Conservation (phyloP, 2,797 vertebrate genomes). For the Darevskia nairensis region DNA sequence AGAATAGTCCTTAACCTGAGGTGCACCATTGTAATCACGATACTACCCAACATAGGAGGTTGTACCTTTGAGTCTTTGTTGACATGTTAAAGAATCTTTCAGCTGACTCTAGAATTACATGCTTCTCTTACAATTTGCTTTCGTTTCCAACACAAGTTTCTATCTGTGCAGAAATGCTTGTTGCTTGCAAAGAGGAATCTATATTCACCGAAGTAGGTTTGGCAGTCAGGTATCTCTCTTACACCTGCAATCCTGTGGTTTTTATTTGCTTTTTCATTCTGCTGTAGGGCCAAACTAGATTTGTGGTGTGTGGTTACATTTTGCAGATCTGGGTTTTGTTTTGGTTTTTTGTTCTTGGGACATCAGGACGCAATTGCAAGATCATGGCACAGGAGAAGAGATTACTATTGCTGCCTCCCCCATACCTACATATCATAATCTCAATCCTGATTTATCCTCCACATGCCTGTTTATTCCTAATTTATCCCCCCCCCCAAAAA, state of each 20-base stretch:
- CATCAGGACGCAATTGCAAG: too few species aligned
- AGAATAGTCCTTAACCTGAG: background rate
- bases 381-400: too few species aligned
- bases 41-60: background rate
- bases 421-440: too few species aligned
- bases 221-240: background rate
- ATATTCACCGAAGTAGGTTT: background rate
- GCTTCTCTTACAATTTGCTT: background rate
- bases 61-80: slow-evolving; percentile 4
- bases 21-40: background rate
- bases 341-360: too few species aligned
- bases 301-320: background rate
- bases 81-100: slow-evolving; percentile 2
- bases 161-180: background rate
- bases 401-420: background rate
- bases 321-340: too few species aligned
- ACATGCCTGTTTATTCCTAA: background rate
- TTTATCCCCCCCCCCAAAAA: too few species aligned
- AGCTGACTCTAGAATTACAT: slow-evolving; percentile 8
- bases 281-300: background rate
- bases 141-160: background rate
- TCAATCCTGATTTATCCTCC: background rate
- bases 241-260: background rate
- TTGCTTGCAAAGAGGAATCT: background rate
- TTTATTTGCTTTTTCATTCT: background rate